Conservation (phyloP, 2,888 invertebrate species). For the Alcis repandata region DNA sequence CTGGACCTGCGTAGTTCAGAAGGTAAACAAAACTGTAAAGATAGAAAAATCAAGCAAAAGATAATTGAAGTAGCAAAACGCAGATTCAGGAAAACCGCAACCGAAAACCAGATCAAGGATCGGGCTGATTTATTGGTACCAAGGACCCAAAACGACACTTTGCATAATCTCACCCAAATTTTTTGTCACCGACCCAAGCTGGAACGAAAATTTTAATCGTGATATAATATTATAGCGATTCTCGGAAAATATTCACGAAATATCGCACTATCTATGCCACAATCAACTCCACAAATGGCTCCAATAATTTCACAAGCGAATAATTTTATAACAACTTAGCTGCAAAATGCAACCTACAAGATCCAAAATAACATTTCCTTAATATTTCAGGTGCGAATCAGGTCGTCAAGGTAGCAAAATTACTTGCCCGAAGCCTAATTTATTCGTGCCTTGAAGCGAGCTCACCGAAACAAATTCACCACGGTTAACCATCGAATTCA, state of each 20-base stretch:
- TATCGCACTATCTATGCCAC: conserved; percentile 27
- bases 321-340: background rate
- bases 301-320: conserved; percentile 21
- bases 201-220: conserved; percentile 30
- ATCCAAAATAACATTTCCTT: conserved; percentile 21
- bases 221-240: conserved; percentile 35
- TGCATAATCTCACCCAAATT: conserved; percentile 32
- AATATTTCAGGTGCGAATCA: conserved; percentile 29
- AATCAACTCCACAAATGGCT: conserved; percentile 24
- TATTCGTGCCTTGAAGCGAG: conserved; percentile 46
- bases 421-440: conserved; percentile 43
- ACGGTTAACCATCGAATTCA: conserved; percentile 46
- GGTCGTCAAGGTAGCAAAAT: conserved; percentile 41
- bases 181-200: conserved; percentile 29
- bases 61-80: conserved; percentile 11
- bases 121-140: conserved; percentile 5
- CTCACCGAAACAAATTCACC: conserved; percentile 47
- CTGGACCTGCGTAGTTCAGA: conserved; percentile 33
- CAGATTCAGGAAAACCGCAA: conserved; percentile 10
- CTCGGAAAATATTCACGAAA: conserved; percentile 34
- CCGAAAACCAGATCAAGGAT: conserved; percentile 17
- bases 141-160: conserved; percentile 20
- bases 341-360: background rate
- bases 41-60: conserved; percentile 16
- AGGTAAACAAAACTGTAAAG: conserved; percentile 15